phyloP scores from a whole-genome alignment of 2,797 vertebrate genomes.

The Myripristis murdjan region DNA sequence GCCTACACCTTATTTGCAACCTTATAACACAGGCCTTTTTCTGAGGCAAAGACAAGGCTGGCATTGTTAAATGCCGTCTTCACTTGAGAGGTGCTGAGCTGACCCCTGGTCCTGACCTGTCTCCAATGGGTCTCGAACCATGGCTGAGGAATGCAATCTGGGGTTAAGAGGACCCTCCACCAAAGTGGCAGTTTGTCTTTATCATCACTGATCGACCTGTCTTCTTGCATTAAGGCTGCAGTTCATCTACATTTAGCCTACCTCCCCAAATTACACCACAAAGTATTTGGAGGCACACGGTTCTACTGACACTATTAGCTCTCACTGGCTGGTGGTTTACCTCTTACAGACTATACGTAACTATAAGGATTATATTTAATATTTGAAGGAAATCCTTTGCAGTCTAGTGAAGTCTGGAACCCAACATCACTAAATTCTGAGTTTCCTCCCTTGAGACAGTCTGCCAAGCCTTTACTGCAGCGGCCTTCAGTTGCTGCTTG shows the following conservation, averaged over 20 bases:
- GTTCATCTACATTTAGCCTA: neutral
- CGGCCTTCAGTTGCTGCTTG: no score
- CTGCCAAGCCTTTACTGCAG: no score
- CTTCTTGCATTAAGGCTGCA: neutral
- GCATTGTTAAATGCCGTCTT: constrained; percentile 43
- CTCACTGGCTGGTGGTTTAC: neutral
- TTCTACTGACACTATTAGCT: neutral
- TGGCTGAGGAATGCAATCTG: constrained; percentile 43
- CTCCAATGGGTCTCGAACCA: constrained; percentile 22
- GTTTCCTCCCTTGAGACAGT: no score
- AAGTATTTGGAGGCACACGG: constrained; percentile 3
- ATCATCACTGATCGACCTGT: neutral
- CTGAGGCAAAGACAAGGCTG: constrained; percentile 43
- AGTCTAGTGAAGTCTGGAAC: no score
- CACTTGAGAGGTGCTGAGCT: constrained; percentile 28
- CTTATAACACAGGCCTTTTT: constrained; percentile 28
- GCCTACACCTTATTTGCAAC: constrained; percentile 23
- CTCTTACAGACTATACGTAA: no score
- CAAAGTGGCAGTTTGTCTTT: constrained; percentile 1
- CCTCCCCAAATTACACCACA: constrained; percentile 11
- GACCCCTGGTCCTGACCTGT: constrained; percentile 41
- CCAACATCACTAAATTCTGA: no score
- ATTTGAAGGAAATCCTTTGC: no score
- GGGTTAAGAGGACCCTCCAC: neutral
- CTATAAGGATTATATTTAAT: no score